Evolutionary conservation across 2,888 invertebrate genomes (phyloP), one percentile per base, ranked within the genome.

Genomic region (Rotaria magnacalcarata): DNA sequence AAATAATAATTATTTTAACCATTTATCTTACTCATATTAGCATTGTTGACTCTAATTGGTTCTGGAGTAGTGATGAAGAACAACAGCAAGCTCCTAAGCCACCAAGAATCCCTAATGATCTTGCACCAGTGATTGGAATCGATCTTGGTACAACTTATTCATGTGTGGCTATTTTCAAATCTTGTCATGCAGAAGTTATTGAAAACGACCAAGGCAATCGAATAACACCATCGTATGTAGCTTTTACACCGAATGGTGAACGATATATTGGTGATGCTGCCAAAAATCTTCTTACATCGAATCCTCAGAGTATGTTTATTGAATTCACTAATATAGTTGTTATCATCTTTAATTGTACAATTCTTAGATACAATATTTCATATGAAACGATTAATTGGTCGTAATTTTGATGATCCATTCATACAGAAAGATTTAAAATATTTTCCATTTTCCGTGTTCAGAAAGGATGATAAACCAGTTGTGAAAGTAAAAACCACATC

Each of bases 61-160:
- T 60, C n/a, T 60, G 60, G n/a, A 27, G 11, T n/a, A 27, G n/a
- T 60, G n/a, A 8, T 3, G 27, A 60, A 60, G 60, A 60, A 60
- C 5, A 60, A 60, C 8, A n/a, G 3, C 1, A 16, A 8, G 16
- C 4, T 52, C 2, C 14, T 16, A 11, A 52, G 10, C 4, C 10
- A 14, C 11, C 16, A 52, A 52, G 16, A 52, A 16, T 0, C 16
- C 4, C 11, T 10, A 24, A 86, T 34, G 80, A 84, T 41, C n/a
- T 56, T n/a, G 85, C 85, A 19, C 52, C 75, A 5, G 85, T 85
- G 89, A 96, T 99, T 89, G 98, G 99, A 89, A 98, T 99, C 89
- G 99, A 99, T 93, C 93, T 99, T 92, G 99, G 99, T 34, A 86
- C 86, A 10, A 86, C 86, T 16, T 86, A 86, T 43, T 86, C 86